Conservation (phyloP, 2,797 vertebrate species). For the Melanotaenia boesemani region DNA sequence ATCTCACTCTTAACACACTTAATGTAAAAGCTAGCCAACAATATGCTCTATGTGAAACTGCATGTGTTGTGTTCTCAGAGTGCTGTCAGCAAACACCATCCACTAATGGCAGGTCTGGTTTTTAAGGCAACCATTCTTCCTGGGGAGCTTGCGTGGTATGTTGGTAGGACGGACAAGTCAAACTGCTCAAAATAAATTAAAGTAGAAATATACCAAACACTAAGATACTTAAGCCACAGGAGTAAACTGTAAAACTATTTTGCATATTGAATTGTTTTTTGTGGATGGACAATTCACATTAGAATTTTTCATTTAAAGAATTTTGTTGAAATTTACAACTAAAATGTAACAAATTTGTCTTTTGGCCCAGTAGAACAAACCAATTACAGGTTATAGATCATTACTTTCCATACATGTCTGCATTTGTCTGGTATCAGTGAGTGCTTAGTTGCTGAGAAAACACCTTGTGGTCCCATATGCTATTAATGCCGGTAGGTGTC, state of each 20-base stretch:
- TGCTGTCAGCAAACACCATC: constrained; percentile 8
- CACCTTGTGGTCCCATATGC: constrained; percentile 52
- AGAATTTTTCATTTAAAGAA: too few species aligned
- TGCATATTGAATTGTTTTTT: neutral
- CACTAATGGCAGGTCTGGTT: neutral
- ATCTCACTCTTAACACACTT: constrained; percentile 17
- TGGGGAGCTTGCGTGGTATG: constrained; percentile 2
- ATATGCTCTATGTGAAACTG: constrained; percentile 11
- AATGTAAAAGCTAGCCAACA: neutral
- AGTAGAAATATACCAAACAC: neutral
- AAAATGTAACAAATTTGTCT: neutral
- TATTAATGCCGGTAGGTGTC: constrained; percentile 31
- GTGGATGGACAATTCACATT: neutral
- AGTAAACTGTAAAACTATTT: neutral
- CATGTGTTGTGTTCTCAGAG: constrained; percentile 13
- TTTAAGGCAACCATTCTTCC: neutral
- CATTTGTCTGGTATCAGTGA: constrained; percentile 22
- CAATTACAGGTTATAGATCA: neutral
- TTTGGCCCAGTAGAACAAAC: neutral
- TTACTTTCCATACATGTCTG: neutral
- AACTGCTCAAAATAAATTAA: neutral
- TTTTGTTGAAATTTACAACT: too few species aligned
- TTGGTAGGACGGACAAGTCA: neutral
- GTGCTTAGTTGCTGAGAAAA: constrained; percentile 65
- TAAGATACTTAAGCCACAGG: neutral